Evolutionary conservation across 1,140 invertebrate species (phyloP).

Genomic region (Pogonus chalceus): DNA sequence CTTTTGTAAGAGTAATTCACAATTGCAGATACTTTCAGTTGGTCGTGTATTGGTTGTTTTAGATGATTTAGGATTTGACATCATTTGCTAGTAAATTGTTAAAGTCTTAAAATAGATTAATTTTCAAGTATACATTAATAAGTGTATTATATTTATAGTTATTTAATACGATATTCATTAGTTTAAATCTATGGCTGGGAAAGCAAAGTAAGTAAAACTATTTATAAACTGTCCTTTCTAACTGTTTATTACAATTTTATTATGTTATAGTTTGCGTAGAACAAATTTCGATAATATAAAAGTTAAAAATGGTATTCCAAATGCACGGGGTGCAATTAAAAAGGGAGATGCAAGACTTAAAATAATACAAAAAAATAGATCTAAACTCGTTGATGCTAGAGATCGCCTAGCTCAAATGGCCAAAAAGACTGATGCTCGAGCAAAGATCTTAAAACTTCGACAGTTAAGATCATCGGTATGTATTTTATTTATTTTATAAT

Average conservation of each 20-base stretch:
- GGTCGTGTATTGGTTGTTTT: too few species aligned
- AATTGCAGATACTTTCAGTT: too few species aligned
- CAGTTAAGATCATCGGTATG: constrained; percentile 18
- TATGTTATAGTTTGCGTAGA: background rate
- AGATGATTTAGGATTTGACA: too few species aligned
- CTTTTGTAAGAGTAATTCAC: too few species aligned
- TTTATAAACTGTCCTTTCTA: background rate
- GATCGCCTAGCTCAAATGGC: constrained; percentile 57
- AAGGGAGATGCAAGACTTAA: constrained; percentile 52
- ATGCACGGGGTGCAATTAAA: too few species aligned
- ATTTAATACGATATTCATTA: too few species aligned
- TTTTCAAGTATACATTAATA: too few species aligned
- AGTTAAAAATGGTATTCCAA: background rate
- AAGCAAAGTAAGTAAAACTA: background rate
- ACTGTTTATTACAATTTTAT: background rate
- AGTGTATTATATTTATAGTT: too few species aligned
- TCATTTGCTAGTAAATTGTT: too few species aligned
- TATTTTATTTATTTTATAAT: constrained; percentile 8
- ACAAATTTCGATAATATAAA: background rate
- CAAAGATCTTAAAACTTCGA: constrained; percentile 44
- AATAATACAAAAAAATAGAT: constrained; percentile 57
- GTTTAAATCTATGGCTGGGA: background rate
- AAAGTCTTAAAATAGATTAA: too few species aligned
- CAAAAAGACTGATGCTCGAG: constrained; percentile 50
- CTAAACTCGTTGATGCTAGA: constrained; percentile 53